Evolutionary conservation across 2,888 invertebrate genomes (phyloP).

Genomic region (Chymomyza caudatula): DNA sequence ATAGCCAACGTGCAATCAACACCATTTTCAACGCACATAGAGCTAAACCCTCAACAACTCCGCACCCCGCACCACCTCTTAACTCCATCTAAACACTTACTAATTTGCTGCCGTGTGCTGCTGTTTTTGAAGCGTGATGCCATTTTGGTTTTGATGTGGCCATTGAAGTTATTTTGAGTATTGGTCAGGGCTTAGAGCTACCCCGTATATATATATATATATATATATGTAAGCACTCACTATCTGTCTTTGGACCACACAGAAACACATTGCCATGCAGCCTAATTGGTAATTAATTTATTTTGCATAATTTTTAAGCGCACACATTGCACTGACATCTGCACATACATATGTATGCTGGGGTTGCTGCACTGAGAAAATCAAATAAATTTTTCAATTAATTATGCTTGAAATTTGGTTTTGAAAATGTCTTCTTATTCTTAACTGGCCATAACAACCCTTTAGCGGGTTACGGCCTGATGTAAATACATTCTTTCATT

Average conservation of each 20-base stretch:
- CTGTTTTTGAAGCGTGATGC: neutral
- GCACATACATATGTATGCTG: neutral
- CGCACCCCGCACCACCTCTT: neutral
- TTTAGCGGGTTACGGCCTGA: too few species aligned
- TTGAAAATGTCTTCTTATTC: too few species aligned
- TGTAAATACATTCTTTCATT: too few species aligned
- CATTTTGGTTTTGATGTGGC: neutral
- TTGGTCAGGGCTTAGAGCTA: too few species aligned
- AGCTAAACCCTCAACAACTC: neutral
- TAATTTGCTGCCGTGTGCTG: neutral
- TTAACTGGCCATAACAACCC: too few species aligned
- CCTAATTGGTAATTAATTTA: conserved; percentile 78
- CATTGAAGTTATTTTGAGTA: neutral
- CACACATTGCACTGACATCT: neutral
- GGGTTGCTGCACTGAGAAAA: too few species aligned
- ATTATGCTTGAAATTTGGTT: too few species aligned
- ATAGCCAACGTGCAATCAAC: neutral
- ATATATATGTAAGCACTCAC: too few species aligned
- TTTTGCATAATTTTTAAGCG: conserved; percentile 73
- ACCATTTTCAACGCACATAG: neutral
- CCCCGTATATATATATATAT: too few species aligned
- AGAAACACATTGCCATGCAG: too few species aligned
- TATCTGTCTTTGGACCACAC: neutral
- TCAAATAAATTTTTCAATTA: too few species aligned
- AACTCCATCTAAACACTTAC: neutral